These are phyloP conservation scores for Bryconaethiops microstoma DNA, from an alignment of 2,797 vertebrate species.

Conservation along the genomic window DNA sequence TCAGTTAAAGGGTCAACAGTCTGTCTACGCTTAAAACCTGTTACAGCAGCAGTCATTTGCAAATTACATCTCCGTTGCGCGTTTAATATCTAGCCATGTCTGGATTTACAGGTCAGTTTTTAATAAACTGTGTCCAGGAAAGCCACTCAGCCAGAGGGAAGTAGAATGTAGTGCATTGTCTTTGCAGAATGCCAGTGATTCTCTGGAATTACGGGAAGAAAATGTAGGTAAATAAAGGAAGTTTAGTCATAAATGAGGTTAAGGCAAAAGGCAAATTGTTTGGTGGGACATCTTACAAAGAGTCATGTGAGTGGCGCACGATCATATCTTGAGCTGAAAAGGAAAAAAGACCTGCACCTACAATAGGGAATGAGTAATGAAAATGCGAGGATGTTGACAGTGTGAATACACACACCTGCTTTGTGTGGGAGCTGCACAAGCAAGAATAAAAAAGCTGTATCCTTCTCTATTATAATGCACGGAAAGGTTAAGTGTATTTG, in stretches of 20 bases:
- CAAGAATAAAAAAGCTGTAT: background rate
- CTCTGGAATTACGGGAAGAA: slow-evolving; percentile 17
- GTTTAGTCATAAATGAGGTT: slow-evolving; percentile 16
- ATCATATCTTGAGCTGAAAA: slow-evolving; percentile 2
- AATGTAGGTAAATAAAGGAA: slow-evolving; percentile 31
- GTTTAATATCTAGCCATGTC: background rate
- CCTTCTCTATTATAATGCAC: background rate
- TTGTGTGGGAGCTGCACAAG: slow-evolving; percentile 4
- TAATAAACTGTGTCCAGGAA: background rate
- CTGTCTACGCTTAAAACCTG: no score
- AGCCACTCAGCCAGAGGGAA: background rate
- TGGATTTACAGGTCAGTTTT: background rate
- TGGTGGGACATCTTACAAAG: slow-evolving; percentile 21
- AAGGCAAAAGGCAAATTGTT: slow-evolving; percentile 10
- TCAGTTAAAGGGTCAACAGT: background rate
- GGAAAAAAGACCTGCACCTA: background rate
- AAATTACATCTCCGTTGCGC: background rate
- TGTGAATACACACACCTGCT: slow-evolving; percentile 26
- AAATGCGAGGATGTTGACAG: slow-evolving; percentile 5
- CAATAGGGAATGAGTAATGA: slow-evolving; percentile 27
- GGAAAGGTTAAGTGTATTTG: slow-evolving; percentile 7
- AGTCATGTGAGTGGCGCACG: slow-evolving; percentile 10
- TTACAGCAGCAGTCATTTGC: background rate
- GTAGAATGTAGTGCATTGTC: background rate
- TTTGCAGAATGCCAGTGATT: slow-evolving; percentile 6